A percentile compares a stretch with the other conserved stretches of the same genome.
phyloP scores from a whole-genome alignment of 1,140 invertebrate genomes.

The Dendrolimus punctatus region DNA sequence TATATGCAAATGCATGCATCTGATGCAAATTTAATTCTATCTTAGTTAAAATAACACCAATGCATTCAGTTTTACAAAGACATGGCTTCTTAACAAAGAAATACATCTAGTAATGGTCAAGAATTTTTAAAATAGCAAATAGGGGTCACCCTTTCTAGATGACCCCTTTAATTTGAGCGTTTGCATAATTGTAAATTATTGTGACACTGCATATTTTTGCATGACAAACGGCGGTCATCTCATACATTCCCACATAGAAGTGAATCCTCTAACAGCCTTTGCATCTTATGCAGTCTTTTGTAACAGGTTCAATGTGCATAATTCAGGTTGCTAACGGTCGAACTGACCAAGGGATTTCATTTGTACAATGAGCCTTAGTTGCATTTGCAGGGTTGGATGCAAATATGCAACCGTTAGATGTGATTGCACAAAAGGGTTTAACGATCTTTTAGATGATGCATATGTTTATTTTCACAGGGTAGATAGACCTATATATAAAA shows the following conservation, averaged over 20 bases:
- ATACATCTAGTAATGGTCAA: no score
- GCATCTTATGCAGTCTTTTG: neutral
- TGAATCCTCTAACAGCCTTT: slow-evolving; percentile 42
- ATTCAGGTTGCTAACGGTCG: slow-evolving; percentile 36
- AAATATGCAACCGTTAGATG: slow-evolving; percentile 48
- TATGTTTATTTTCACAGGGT: no score
- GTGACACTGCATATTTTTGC: slow-evolving; percentile 30
- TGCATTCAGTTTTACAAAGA: no score
- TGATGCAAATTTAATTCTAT: no score
- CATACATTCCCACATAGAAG: slow-evolving; percentile 44
- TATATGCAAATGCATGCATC: no score
- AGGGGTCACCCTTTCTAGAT: neutral
- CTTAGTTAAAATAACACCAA: no score
- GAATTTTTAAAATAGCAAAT: no score
- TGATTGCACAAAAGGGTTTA: slow-evolving; percentile 7
- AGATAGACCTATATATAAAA: no score
- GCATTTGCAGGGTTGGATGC: slow-evolving; percentile 43
- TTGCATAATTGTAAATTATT: slow-evolving; percentile 58
- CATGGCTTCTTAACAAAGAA: no score
- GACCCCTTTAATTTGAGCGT: slow-evolving; percentile 1
- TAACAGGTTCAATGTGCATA: slow-evolving; percentile 1
- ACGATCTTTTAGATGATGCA: no score
- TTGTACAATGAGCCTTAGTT: slow-evolving; percentile 23
- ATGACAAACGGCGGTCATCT: slow-evolving; percentile 44
- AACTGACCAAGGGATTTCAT: slow-evolving; percentile 31